These are phyloP conservation scores for Bufo bufo DNA, from an alignment of 2,113 vertebrate genomes.

Conservation along the genomic window DNA sequence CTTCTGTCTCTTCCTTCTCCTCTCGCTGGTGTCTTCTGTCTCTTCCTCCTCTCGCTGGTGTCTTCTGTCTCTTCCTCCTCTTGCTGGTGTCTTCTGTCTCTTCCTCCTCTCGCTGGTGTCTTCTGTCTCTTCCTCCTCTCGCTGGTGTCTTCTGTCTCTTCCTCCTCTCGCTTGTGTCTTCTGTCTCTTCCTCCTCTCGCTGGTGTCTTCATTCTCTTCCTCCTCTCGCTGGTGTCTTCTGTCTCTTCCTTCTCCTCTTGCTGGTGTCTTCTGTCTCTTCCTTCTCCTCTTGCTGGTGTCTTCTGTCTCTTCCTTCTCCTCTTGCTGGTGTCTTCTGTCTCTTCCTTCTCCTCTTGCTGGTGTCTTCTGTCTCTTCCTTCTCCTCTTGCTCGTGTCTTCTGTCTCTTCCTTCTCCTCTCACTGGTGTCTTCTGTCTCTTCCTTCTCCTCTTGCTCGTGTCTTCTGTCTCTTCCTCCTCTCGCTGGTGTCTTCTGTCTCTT, in stretches of 20 bases:
- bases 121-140: background rate
- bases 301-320: background rate
- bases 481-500: constrained; percentile 63
- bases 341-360: background rate
- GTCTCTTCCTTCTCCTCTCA: background rate
- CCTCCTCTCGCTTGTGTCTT: background rate
- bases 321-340: background rate
- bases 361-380: background rate
- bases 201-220: background rate
- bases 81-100: constrained; percentile 55
- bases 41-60: background rate
- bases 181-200: background rate
- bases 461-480: background rate
- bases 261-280: background rate
- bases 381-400: background rate
- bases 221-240: background rate
- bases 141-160: constrained; percentile 4
- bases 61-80: background rate
- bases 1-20: background rate
- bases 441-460: background rate
- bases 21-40: background rate
- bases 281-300: background rate
- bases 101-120: constrained; percentile 1
- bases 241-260: background rate
- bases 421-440: background rate